Evolutionary conservation across 2,797 vertebrate genomes (phyloP), one percentile per base, ranked within the genome.

Genomic region (Selene dorsalis): DNA sequence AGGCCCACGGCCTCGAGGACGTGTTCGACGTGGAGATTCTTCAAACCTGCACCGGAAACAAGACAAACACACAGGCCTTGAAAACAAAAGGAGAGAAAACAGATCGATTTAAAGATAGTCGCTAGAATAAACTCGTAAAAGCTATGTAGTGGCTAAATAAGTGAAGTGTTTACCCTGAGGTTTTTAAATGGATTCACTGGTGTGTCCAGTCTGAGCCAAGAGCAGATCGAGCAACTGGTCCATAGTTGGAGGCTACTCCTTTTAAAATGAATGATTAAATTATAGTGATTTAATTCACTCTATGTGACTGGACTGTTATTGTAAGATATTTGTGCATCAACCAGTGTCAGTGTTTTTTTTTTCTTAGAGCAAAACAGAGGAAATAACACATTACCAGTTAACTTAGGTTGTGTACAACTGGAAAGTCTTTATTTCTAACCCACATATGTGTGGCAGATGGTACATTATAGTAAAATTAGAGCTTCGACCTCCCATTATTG

Each of bases 11-110:
- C 18, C 61, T 45, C 39, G 60, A 17, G 16, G 60, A 28, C 10
- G n/a, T 63, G 43, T 83, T 76, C 67, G 69, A 78, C 64, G 74
- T 3, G 6, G 5, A 67, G 53, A 58, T 9, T 62, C 32, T 14
- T 18, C 8, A 72, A 63, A 18, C 63, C 55, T 9, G 16, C 13
- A 68, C 39, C 38, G 24, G 43, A 69, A 61, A 69, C 4, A 56
- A 45, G 47, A 81, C 32, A 8, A 7, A 69, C 22, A 41, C 4
- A 1, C 9, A 22, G 60, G 20, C 38, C 58, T 50, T 12, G 22
- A 26, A 17, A 53, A 53, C 24, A 53, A 56, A 56, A 56, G 3
- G 8, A 56, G 26, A 30, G 53, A 10, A 28, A 26, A 10, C n/a
- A 20, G 52, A 16, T 1, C 11, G 7, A 60, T 69, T n/a, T 5